These are phyloP conservation scores for Anoura caudifer DNA, from an alignment of 2,113 vertebrate species.

Conservation along the genomic window DNA sequence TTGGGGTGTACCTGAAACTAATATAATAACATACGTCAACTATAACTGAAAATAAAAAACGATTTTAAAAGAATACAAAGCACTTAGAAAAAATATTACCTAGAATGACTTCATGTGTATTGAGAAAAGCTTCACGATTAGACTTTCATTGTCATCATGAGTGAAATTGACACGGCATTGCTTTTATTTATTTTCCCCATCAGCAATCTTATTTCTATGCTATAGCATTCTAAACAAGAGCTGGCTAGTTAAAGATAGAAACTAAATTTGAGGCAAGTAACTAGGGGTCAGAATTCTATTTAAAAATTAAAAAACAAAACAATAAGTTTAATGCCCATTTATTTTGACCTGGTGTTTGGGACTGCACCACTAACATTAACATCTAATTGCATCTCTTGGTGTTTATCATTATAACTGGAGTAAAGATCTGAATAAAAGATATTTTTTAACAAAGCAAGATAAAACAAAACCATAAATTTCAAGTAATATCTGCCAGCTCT, in stretches of 20 bases:
- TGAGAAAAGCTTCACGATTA: neutral
- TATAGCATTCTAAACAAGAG: neutral
- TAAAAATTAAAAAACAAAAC: neutral
- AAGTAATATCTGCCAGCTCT: neutral
- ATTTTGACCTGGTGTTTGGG: neutral
- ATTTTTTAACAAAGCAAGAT: constrained; percentile 4
- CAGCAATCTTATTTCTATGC: neutral
- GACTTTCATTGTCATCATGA: neutral
- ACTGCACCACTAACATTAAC: neutral
- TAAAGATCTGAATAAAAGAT: neutral
- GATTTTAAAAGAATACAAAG: neutral
- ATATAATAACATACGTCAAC: too few species aligned
- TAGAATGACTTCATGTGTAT: neutral
- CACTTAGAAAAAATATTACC: neutral
- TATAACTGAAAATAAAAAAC: too few species aligned
- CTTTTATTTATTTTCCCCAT: neutral
- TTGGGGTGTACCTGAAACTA: too few species aligned
- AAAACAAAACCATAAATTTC: constrained; percentile 41
- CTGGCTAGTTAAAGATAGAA: neutral
- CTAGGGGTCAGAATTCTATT: neutral
- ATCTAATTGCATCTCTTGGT: neutral
- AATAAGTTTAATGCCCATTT: neutral
- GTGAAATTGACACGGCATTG: neutral
- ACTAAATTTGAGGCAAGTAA: neutral
- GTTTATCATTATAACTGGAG: neutral